Evolutionary conservation across 2,797 vertebrate genomes (phyloP).

Genomic region (Scleropages formosus): DNA sequence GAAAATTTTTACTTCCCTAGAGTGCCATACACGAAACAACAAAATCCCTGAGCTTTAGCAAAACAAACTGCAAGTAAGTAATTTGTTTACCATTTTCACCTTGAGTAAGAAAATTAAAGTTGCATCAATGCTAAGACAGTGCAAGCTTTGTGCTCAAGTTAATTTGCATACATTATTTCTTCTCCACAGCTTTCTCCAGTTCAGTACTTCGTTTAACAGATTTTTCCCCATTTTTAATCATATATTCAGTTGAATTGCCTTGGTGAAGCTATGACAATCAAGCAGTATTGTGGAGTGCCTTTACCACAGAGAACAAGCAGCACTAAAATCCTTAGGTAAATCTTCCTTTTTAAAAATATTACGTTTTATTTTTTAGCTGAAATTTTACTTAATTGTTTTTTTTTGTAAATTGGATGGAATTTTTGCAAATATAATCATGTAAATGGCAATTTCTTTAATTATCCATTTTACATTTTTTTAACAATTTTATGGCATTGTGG

Average conservation of each 20-base stretch:
- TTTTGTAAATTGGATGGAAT: too few species aligned
- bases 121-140: background rate
- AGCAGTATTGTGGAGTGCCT: background rate
- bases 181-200: slow-evolving; percentile 4
- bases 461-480: too few species aligned
- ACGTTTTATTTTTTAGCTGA: too few species aligned
- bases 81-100: slow-evolving; percentile 11
- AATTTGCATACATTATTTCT: background rate
- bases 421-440: too few species aligned
- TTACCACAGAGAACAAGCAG: background rate
- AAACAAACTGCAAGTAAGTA: slow-evolving; percentile 6
- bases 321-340: too few species aligned
- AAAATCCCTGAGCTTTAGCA: background rate
- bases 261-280: background rate
- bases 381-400: too few species aligned
- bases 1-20: background rate
- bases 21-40: background rate
- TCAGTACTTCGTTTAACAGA: slow-evolving; percentile 16
- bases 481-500: too few species aligned
- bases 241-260: slow-evolving; percentile 7
- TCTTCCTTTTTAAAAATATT: too few species aligned
- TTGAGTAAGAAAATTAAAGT: slow-evolving; percentile 2
- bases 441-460: too few species aligned
- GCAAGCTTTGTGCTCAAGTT: background rate
- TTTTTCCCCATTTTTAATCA: too few species aligned